These are phyloP conservation scores for Coccyzus lansbergi DNA, from an alignment of 2,797 vertebrate species.

Conservation along the genomic window DNA sequence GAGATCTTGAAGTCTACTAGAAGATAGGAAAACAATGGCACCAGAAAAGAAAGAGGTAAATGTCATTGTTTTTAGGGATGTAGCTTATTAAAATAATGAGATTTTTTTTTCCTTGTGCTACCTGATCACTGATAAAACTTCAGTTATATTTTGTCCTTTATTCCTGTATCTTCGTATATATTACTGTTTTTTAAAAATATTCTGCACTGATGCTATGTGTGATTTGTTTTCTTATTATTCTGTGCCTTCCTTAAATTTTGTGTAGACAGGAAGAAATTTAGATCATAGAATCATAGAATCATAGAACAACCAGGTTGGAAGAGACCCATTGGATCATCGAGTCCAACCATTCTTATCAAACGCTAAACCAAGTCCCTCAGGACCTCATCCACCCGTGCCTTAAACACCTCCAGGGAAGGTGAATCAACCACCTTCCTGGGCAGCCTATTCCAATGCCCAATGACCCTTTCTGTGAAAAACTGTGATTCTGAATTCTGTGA, in stretches of 20 bases:
- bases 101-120: neutral
- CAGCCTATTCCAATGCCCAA: too few species aligned
- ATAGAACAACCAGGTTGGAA: too few species aligned
- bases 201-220: neutral
- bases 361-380: too few species aligned
- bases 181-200: neutral
- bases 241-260: neutral
- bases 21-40: neutral
- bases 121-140: neutral
- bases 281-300: too few species aligned
- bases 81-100: neutral
- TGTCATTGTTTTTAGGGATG: neutral
- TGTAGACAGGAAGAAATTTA: neutral
- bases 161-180: rapidly evolving
- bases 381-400: too few species aligned
- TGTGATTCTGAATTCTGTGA: too few species aligned
- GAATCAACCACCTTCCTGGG: too few species aligned
- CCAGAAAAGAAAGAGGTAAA: neutral
- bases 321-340: too few species aligned
- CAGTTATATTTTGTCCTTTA: neutral
- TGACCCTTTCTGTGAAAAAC: too few species aligned
- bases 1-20: neutral
- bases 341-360: too few species aligned
- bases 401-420: too few species aligned
- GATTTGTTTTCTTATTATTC: neutral